These are phyloP conservation scores for Chesias legatella DNA, from an alignment of 2,888 invertebrate genomes.

Conservation along the genomic window DNA sequence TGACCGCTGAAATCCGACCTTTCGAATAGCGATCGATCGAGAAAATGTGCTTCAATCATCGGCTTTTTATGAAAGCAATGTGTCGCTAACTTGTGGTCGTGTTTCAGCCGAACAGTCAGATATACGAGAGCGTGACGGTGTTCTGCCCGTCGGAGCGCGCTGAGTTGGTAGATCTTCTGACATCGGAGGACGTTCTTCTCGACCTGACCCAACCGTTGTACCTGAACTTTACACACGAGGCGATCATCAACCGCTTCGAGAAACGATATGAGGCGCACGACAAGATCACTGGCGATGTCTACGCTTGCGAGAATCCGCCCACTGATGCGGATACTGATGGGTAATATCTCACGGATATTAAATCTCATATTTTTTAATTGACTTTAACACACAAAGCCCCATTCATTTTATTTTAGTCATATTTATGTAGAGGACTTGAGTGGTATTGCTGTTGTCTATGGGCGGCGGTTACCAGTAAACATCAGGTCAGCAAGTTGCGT, in stretches of 20 bases:
- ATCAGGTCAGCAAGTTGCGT: no score
- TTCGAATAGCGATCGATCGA: slow-evolving; percentile 7
- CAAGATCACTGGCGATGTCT: slow-evolving; percentile 90
- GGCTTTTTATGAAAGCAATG: no score
- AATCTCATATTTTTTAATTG: no score
- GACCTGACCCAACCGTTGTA: slow-evolving; percentile 90
- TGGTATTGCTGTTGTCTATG: no score
- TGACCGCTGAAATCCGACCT: background rate
- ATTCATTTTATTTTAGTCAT: no score
- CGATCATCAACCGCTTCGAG: slow-evolving; percentile 88
- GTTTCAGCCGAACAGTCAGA: slow-evolving; percentile 87
- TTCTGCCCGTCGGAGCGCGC: slow-evolving; percentile 90
- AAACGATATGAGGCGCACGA: slow-evolving; percentile 84
- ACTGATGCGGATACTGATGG: slow-evolving; percentile 80
- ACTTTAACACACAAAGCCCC: no score
- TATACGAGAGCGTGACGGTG: slow-evolving; percentile 91
- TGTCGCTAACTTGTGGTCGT: background rate
- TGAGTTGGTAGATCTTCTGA: slow-evolving; percentile 85
- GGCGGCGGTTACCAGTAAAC: no score
- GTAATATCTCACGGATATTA: slow-evolving; percentile 66
- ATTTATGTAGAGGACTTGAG: no score
- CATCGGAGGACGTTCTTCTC: slow-evolving; percentile 87
- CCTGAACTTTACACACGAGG: slow-evolving; percentile 92
- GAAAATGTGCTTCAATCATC: slow-evolving; percentile 7
- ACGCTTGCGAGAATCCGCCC: slow-evolving; percentile 85